Base-by-base conservation (phyloP, 2,888 invertebrate genomes). In the Luperina nickerlii region DNA sequence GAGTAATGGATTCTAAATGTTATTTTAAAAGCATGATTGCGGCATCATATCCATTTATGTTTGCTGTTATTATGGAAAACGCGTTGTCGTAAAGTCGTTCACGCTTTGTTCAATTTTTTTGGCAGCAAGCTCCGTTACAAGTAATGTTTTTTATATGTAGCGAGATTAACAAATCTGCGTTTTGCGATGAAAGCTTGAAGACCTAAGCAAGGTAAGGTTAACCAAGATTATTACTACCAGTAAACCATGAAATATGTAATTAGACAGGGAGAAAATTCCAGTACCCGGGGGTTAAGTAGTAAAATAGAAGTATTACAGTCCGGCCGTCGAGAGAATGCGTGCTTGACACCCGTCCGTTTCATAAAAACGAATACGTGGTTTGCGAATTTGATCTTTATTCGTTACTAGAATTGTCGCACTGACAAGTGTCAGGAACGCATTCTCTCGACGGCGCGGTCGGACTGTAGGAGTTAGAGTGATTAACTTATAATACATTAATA, bases 1-100 rank as follows among this genome's bases (percentile, higher is more conserved):
- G 45, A 32, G 27, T 81, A 9, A 72, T 63, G 63, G 48, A 32
- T 74, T 42, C 48, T 48, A 13, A 57, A 79, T 27, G 8, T 32
- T 42, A 8, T 54, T 20, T n/a, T 38, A 5, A 38, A 72, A 65
- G 45, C 51, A 42, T 45, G 7, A 4, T 24, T 72, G 45, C 65
- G 2, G 73, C 27, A 15, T 48, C 11, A 18, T 27, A 54, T 11
- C 20, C 5, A 11, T 71, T 71, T 70, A 4, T 15, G 8, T 54
- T 74, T n/a, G 5, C 20, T n/a, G 11, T n/a, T 66, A 57, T 45
- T 54, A 45, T 54, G 2, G n/a, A 77, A 65, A 65, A 18, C 4
- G n/a, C 9, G 54, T 9, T 38, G 48, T 60, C n/a, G n/a, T n/a
- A n/a, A n/a, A n/a, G n/a, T n/a, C n/a, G 13, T 27, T 51, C 20